Percentiles rank a stretch among this genome's conserved stretches.
Evolutionary conservation across 2,113 vertebrate species (phyloP).

Genomic region (Agapornis roseicollis): DNA sequence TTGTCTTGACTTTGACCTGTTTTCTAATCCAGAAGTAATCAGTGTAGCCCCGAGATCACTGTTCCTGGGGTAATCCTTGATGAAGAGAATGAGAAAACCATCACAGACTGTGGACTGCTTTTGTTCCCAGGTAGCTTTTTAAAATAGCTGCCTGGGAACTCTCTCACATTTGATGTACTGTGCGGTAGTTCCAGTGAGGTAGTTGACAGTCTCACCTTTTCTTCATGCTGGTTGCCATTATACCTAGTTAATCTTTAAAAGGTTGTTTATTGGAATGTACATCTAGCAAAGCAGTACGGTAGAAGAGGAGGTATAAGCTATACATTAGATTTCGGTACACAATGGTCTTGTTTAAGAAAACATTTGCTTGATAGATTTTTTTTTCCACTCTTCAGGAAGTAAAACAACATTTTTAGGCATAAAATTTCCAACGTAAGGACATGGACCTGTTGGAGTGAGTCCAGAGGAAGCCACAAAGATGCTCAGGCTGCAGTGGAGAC

Average conservation of each 20-base stretch:
- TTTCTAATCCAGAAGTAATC: background rate
- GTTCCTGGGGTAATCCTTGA: background rate
- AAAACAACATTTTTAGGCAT: background rate
- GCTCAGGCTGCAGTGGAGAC: background rate
- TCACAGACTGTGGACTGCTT: background rate
- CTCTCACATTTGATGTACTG: background rate
- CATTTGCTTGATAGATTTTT: background rate
- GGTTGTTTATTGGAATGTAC: background rate
- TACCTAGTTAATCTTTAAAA: background rate
- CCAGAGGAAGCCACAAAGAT: background rate
- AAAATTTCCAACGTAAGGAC: background rate
- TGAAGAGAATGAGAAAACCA: background rate
- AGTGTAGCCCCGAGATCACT: accelerated
- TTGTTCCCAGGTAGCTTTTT: background rate
- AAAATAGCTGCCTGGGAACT: background rate
- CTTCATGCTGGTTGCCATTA: background rate
- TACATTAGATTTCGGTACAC: background rate
- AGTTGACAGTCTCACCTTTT: background rate
- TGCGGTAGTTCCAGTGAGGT: background rate
- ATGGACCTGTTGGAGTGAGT: background rate
- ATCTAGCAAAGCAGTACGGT: background rate
- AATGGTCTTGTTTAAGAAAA: background rate
- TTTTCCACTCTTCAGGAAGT: background rate
- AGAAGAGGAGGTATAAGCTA: background rate
- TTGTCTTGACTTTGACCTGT: background rate